phyloP scores from a whole-genome alignment of 2,797 vertebrate species.

The Pachyuromys duprasi region DNA sequence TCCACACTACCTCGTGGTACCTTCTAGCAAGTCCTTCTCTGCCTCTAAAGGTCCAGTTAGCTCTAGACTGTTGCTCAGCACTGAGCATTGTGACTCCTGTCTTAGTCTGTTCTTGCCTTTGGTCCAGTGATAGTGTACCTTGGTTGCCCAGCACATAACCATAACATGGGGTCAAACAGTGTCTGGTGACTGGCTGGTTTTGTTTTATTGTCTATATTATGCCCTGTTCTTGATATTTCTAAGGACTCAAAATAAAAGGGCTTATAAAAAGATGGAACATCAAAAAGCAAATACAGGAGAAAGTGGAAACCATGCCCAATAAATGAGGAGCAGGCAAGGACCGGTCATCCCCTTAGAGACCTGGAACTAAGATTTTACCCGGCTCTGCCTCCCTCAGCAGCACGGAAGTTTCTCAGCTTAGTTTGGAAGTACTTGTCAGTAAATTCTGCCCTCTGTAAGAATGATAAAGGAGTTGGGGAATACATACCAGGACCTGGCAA shows the following conservation, averaged over 20 bases:
- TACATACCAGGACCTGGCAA: fast-evolving
- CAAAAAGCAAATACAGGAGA: neutral
- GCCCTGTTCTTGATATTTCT: neutral
- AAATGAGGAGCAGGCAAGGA: neutral
- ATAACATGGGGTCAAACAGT: neutral
- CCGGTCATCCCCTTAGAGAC: neutral
- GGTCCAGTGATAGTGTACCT: neutral
- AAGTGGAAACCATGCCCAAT: neutral
- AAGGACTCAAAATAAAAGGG: neutral
- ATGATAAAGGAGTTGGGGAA: neutral
- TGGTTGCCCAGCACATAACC: neutral
- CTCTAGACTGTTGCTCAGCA: fast-evolving
- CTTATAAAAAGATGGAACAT: neutral
- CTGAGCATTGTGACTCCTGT: neutral
- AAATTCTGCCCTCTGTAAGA: neutral
- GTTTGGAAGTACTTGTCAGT: neutral
- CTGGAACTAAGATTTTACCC: neutral
- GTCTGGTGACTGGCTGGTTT: neutral
- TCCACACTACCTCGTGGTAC: neutral
- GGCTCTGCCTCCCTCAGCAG: neutral
- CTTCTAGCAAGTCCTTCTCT: neutral
- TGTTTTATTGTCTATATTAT: neutral
- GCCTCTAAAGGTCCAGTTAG: neutral
- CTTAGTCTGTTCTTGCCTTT: neutral
- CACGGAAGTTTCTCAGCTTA: neutral